Percentiles rank a stretch among this genome's conserved stretches.
These are phyloP conservation scores for Tribolium freemani DNA, from an alignment of 2,888 invertebrate genomes.

Conservation along the genomic window DNA sequence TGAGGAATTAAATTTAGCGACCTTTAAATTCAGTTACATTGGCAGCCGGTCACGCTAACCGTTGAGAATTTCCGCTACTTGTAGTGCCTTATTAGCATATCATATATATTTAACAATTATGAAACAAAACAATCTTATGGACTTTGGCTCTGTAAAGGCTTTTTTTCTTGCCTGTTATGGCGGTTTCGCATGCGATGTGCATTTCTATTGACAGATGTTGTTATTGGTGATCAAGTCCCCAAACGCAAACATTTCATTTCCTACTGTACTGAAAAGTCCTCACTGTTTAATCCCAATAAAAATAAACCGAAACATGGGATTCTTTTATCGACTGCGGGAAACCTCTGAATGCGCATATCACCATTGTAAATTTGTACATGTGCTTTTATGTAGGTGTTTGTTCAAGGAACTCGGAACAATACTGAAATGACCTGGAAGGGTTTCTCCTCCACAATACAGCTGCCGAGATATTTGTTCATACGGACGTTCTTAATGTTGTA, in stretches of 20 bases:
- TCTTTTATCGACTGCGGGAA: constrained; percentile 40
- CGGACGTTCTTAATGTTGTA: constrained; percentile 38
- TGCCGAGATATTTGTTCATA: constrained; percentile 34
- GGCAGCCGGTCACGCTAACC: constrained; percentile 59
- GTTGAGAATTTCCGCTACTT: constrained; percentile 42
- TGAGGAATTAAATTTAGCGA: constrained; percentile 54
- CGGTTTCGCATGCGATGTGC: constrained; percentile 51
- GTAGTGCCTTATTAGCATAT: constrained; percentile 55
- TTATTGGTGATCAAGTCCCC: constrained; percentile 25
- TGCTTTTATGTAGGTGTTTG: constrained; percentile 39
- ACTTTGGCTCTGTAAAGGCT: constrained; percentile 52
- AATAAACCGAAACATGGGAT: constrained; percentile 35
- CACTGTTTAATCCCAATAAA: constrained; percentile 41
- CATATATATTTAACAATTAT: constrained; percentile 56
- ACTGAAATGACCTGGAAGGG: constrained; percentile 42
- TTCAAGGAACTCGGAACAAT: constrained; percentile 38
- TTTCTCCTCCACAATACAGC: constrained; percentile 39
- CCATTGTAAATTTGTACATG: constrained; percentile 38
- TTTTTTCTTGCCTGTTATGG: constrained; percentile 54
- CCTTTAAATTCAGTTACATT: constrained; percentile 58
- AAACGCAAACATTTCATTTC: constrained; percentile 36
- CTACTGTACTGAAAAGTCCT: constrained; percentile 2
- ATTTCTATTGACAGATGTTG: constrained; percentile 2
- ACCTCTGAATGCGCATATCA: constrained; percentile 31
- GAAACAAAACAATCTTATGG: constrained; percentile 53